Conservation (phyloP, 64 coral and sea anemone species). For the Actinia tenebrosa region DNA sequence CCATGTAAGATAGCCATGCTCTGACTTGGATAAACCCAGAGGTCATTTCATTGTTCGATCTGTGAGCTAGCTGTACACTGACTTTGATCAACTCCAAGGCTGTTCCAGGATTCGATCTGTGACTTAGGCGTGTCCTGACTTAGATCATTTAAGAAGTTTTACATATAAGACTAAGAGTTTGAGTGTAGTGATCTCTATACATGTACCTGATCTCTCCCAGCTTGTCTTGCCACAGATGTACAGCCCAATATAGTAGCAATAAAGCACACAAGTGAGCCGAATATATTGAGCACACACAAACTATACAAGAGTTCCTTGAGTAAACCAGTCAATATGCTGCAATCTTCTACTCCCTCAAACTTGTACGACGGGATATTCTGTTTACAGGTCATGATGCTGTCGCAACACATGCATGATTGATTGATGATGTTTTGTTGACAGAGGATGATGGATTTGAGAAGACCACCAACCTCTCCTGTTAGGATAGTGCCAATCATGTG, state of each 20-base stretch:
- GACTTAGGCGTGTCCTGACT: too few relatives aligned
- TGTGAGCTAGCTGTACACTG: too few relatives aligned
- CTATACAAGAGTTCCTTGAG: constrained; percentile 82
- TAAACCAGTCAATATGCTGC: constrained; percentile 52
- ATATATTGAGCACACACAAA: constrained; percentile 77
- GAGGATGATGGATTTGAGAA: constrained; percentile 64
- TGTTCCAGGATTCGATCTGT: too few relatives aligned
- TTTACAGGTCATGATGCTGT: constrained; percentile 37
- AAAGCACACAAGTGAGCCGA: constrained; percentile 80
- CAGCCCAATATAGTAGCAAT: constrained; percentile 85
- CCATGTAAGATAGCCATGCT: too few relatives aligned
- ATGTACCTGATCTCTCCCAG: constrained; percentile 70
- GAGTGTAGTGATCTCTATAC: too few relatives aligned
- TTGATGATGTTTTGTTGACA: constrained; percentile 19
- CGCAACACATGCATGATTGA: constrained; percentile 59
- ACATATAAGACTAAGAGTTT: too few relatives aligned
- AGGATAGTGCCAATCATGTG: constrained; percentile 91
- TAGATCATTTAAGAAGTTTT: too few relatives aligned
- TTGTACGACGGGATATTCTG: constrained; percentile 30
- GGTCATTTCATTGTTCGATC: too few relatives aligned
- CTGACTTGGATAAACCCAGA: too few relatives aligned
- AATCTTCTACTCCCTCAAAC: constrained; percentile 67
- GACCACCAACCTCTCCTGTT: constrained; percentile 74
- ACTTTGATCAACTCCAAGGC: too few relatives aligned
- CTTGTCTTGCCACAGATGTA: constrained; percentile 74